Evolutionary conservation across 2,888 invertebrate species (phyloP).

Genomic region (Daptonema setosum): DNA sequence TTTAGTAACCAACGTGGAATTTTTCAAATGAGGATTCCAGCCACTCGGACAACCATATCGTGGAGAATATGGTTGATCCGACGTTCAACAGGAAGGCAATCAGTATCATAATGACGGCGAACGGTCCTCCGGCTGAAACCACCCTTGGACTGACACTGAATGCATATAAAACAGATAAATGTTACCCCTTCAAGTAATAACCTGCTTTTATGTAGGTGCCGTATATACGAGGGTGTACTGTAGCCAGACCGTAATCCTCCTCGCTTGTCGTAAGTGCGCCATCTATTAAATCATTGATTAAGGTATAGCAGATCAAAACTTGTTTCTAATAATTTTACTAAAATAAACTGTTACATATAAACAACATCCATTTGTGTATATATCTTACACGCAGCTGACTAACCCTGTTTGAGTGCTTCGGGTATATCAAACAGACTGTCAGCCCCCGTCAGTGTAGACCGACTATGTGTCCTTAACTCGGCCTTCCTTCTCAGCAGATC

Average conservation of each 20-base stretch:
- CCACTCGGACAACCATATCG: constrained; percentile 43
- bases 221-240: constrained; percentile 17
- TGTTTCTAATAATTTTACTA: no score
- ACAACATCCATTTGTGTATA: no score
- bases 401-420: neutral
- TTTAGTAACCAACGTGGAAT: no score
- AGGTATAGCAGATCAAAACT: no score
- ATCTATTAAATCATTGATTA: no score
- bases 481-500: neutral
- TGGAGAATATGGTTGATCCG: constrained; percentile 37
- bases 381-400: no score
- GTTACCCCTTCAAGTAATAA: no score
- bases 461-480: neutral
- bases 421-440: constrained; percentile 3
- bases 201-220: constrained; percentile 35
- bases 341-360: no score
- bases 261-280: constrained; percentile 29
- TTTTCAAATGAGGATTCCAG: constrained; percentile 18
- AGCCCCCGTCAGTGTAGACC: neutral
- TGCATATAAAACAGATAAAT: no score
- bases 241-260: constrained; percentile 20
- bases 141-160: no score
- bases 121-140: neutral
- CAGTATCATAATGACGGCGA: constrained; percentile 16
- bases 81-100: constrained; percentile 34